These are phyloP conservation scores for Malacosoma neustria DNA, from an alignment of 2,888 invertebrate species.

Conservation along the genomic window DNA sequence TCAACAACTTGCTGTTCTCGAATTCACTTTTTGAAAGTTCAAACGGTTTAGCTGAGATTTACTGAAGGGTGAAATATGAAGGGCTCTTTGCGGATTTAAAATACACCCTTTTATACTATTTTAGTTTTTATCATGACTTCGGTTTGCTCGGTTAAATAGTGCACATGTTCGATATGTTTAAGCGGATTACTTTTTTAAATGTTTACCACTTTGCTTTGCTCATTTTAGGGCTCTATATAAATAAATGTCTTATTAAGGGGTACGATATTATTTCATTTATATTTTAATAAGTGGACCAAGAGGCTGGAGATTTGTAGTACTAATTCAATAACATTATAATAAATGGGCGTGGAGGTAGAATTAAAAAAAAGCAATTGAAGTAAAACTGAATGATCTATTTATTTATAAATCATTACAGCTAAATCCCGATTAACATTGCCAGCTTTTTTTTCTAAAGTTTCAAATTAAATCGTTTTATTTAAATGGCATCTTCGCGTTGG, in stretches of 20 bases:
- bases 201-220: not conserved
- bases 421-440: too few species aligned
- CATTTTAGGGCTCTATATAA: not conserved
- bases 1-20: conserved; percentile 28
- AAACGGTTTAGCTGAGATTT: conserved; percentile 40
- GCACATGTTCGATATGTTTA: conserved; percentile 29
- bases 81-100: conserved; percentile 58
- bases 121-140: conserved; percentile 10
- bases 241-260: not conserved
- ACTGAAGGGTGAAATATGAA: conserved; percentile 59
- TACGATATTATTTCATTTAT: too few species aligned
- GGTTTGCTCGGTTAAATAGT: conserved; percentile 18
- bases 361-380: too few species aligned
- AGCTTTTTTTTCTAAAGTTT: too few species aligned
- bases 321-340: too few species aligned
- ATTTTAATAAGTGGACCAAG: too few species aligned
- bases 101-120: conserved; percentile 16
- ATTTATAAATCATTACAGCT: too few species aligned
- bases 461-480: too few species aligned
- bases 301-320: too few species aligned
- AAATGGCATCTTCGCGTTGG: too few species aligned
- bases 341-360: too few species aligned
- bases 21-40: conserved; percentile 43
- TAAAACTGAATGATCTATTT: too few species aligned
- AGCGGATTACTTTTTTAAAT: conserved; percentile 10